phyloP scores from a whole-genome alignment of 2,113 vertebrate species.

The Galbula dea region DNA sequence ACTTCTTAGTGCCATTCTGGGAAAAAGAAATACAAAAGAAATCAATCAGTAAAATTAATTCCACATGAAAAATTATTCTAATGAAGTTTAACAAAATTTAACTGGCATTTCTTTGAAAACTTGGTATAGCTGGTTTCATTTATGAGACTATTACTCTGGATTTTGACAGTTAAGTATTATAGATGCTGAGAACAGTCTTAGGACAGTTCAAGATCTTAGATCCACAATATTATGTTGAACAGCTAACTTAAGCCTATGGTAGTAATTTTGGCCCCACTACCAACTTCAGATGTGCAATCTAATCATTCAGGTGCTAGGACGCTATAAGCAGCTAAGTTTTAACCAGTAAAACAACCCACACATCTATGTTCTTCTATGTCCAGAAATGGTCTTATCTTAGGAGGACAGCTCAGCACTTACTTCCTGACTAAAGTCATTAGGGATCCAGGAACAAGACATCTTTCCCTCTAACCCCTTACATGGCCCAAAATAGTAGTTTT shows the following conservation, averaged over 20 bases:
- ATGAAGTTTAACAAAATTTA: background rate
- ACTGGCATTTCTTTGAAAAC: background rate
- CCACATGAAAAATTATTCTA: background rate
- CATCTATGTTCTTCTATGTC: background rate
- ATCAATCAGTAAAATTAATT: background rate
- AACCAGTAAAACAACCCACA: background rate
- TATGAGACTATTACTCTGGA: background rate
- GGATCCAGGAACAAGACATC: background rate
- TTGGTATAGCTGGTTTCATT: background rate
- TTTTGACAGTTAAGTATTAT: background rate
- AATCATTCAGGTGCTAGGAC: background rate
- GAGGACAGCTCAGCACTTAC: background rate
- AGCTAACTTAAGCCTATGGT: background rate
- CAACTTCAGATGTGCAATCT: background rate
- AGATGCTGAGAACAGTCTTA: background rate
- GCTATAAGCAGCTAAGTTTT: background rate
- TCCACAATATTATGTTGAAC: background rate
- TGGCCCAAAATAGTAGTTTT: background rate
- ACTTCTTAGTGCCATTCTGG: conserved; percentile 88
- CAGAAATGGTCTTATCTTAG: background rate
- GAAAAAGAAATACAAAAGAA: background rate
- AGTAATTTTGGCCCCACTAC: background rate
- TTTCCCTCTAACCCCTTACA: background rate
- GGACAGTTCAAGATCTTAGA: background rate
- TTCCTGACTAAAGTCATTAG: background rate